Base-by-base conservation (phyloP, 2,888 invertebrate species). In the Temnothorax rugatulus region DNA sequence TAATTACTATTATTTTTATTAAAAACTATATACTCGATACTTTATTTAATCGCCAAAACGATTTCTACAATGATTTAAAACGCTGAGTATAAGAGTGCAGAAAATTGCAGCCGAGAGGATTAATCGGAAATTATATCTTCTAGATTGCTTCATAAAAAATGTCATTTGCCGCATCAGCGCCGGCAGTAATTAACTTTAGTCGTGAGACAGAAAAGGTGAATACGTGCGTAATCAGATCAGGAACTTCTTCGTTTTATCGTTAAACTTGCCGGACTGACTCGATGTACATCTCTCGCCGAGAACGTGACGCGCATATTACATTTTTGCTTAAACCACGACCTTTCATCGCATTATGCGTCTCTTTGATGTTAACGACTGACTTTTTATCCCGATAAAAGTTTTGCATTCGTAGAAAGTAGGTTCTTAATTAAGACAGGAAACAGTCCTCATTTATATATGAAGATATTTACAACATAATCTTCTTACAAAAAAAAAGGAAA, bases 151-250 rank as follows among this genome's bases (percentile, higher is more conserved):
- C 59, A 71, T 71, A 73, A 79, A 79, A 79, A 77, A 52, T 66
- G 54, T 54, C 25, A 77, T 77, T 77, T 77, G 54, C n/a, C 71
- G 57, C 79, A 77, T 77, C 77, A 68, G n/a, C 54, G 21, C 38
- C 4, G 13, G 38, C 59, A 29, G 21, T 73, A 81, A 81, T 81
- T 81, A 75, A 76, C 34, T 76, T 77, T 25, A 41, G 4, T 18
- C 47, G 57, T 21, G 25, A 54, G 15, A 61, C 61, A 34, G 50
- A 41, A 84, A 74, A 18, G 59, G 25, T 29, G 66, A 82, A 66
- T 68, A 68, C 61, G 18, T 50, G 73, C 64, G 63, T 85, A 84
- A 79, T 85, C 84, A 68, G 74, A 85, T 79, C 44, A 59, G 52
- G n/a, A 84, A 84, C 41, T 85, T 83, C 47, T 82, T 66, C 54